Evolutionary conservation across 2,113 vertebrate species (phyloP).

Genomic region (Aspidoscelis tigris): DNA sequence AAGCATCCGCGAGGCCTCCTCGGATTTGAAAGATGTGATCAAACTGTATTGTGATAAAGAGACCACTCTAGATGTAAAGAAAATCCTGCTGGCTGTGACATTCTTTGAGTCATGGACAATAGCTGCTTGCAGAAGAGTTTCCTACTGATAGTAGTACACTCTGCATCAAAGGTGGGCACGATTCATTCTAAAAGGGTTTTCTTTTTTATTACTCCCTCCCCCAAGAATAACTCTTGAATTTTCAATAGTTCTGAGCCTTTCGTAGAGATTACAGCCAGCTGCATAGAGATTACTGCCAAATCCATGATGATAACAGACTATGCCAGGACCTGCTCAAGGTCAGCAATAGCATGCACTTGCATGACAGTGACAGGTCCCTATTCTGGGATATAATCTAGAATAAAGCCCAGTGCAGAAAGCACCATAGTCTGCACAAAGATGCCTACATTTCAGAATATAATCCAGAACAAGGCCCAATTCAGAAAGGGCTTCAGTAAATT

Average conservation of each 20-base stretch:
- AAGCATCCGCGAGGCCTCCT: not conserved
- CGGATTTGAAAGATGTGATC: not conserved
- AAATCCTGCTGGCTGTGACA: not conserved
- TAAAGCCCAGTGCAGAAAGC: too few species aligned
- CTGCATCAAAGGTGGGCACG: not conserved
- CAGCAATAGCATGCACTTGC: too few species aligned
- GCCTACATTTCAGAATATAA: too few species aligned
- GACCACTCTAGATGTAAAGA: not conserved
- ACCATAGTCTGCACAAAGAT: too few species aligned
- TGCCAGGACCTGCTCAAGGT: too few species aligned
- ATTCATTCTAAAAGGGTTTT: not conserved
- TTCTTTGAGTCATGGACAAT: not conserved
- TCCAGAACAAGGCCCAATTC: too few species aligned
- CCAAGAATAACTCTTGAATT: not conserved
- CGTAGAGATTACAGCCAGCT: too few species aligned
- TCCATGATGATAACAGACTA: too few species aligned
- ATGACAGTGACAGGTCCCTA: too few species aligned
- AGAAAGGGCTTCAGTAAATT: conserved; percentile 8
- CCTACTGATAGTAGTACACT: not conserved
- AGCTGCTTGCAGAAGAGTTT: not conserved
- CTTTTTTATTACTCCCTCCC: not conserved
- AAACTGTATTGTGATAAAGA: not conserved
- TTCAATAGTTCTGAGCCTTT: not conserved
- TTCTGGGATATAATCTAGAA: too few species aligned
- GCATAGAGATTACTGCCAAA: too few species aligned